Evolutionary conservation across 2,888 invertebrate genomes (phyloP), one percentile per base, ranked within the genome.

Genomic region (Melitaea athalia): DNA sequence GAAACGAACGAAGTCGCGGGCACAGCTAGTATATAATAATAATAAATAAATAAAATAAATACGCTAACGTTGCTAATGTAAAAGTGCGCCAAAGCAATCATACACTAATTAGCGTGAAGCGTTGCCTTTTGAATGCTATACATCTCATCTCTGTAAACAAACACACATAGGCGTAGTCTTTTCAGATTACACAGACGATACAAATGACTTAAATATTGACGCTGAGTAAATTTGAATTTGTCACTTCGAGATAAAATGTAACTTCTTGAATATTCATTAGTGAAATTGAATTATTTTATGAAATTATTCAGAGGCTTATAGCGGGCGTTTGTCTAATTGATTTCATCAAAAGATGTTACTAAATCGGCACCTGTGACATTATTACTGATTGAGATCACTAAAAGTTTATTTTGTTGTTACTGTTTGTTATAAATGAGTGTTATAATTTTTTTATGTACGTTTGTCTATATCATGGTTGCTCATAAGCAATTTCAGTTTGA

Each of bases 211-310:
- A 24, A 63, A 55, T 60, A 24, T 45, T n/a, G 15, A 57, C 50
- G 50, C n/a, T 24, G 43, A 33, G 43, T 64, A 50, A 70, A 64
- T 64, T 70, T 59, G 61, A 68, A 61, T 68, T 62, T 59, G 59
- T 61, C 61, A 68, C 59, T 62, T 55, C 60, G 42, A 62, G 61
- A 62, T 70, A 50, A 68, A 66, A 63, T 68, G 68, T 65, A 68
- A 49, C 68, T 65, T 65, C 42, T 33, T 71, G 70, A 71, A 71
- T 71, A 71, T 71, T 71, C 70, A 71, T 71, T 63, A 24, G 65
- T 68, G 63, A 68, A 68, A 71, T 68, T 71, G 53, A 68, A 63
- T 68, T 63, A 63, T 55, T 53, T 63, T 59, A 68, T 71, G 47
- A 59, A 71, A 68, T 71, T 59, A 70, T 68, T 68, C 68, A 70